Evolutionary conservation across 2,113 vertebrate genomes (phyloP), one percentile per base, ranked within the genome.

Genomic region (Chauna torquata): DNA sequence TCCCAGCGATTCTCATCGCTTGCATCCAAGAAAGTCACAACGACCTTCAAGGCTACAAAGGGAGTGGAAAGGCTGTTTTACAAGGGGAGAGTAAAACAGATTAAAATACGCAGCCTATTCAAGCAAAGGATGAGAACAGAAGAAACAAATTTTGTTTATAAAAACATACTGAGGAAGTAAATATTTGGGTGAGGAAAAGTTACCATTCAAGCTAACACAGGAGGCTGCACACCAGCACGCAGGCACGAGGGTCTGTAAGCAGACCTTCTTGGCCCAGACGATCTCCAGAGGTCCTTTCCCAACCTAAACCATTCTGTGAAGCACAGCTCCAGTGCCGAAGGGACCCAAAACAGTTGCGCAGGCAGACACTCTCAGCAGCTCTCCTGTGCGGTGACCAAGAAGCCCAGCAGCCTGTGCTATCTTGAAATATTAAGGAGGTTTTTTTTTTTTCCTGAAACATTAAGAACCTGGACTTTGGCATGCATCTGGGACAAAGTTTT

Each of bases 381-480:
- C 36, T 79, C 65, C 77, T 50, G 24, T 8, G 66, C 36, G 6
- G 25, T 3, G 12, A 22, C 44, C n/a, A 58, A 50, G 25, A 52
- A 72, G 17, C 27, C 20, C 45, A 49, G 57, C 76, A 92, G 78
- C 61, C 47, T 65, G 36, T 13, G 23, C 34, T 16, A 5, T 58
- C 38, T 25, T 25, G 40, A 77, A 86, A 66, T 14, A 62, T 14
- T 11, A 77, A 55, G 0, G 0, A 40, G 7, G 3, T 59, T 15
- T 44, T 61, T 57, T 28, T 27, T 40, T 76, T 59, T 32, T 36
- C 12, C 36, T 69, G 50, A 64, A 72, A 36, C 9, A 4, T 66
- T 2, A 18, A 18, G 47, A 24, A 81, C 18, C 38, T 50, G 38
- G 44, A 86, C 34, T 11, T 34, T 50, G 36, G 28, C 54, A 17